Evolutionary conservation across 1,140 invertebrate species (phyloP), one percentile per base, ranked within the genome.

Genomic region (Drosophila jambulina): DNA sequence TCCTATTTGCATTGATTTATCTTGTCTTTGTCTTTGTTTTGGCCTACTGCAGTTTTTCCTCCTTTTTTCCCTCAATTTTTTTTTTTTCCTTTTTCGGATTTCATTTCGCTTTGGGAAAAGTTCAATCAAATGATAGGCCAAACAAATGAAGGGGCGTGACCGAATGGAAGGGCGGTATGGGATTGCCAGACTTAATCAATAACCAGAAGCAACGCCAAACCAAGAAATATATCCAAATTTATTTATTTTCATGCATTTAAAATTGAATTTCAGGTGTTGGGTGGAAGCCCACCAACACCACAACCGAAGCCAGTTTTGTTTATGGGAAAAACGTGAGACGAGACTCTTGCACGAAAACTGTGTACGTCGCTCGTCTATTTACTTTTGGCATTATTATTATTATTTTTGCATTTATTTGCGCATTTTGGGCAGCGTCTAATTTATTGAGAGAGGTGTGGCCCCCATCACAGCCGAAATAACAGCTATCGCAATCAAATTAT

Each of bases 271-370:
- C 59, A 72, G 68, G 68, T 71, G 68, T 48, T 54, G 12, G 57
- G 58, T 21, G 42, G 29, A 9, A 7, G 27, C 15, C 54, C 56
- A 48, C 23, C 25, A 49, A 25, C 46, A 10, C 9, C 46, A 49
- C 9, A 5, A 5, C 34, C 21, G 49, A n/a, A 64, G 67, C 63
- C 32, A 70, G 54, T 82, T 56, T 56, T 79, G 70, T 83, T 83
- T 87, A 84, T 87, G 84, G 79, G 80, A 80, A 90, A 87, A 87
- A 90, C 84, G 84, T 87, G 84, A 87, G 83, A 49, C 43, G 49
- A 42, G 69, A 40, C 65, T n/a, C 60, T 63, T 81, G 83, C 83
- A 87, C 83, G 83, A 87, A 88, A 88, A 83, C 70, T 80, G 64
- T 87, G 82, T 85, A 78, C 74, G 60, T 48, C 71, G n/a, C 59